Base-by-base conservation (phyloP, 2,113 vertebrate species). In the Melanocharis versteri region DNA sequence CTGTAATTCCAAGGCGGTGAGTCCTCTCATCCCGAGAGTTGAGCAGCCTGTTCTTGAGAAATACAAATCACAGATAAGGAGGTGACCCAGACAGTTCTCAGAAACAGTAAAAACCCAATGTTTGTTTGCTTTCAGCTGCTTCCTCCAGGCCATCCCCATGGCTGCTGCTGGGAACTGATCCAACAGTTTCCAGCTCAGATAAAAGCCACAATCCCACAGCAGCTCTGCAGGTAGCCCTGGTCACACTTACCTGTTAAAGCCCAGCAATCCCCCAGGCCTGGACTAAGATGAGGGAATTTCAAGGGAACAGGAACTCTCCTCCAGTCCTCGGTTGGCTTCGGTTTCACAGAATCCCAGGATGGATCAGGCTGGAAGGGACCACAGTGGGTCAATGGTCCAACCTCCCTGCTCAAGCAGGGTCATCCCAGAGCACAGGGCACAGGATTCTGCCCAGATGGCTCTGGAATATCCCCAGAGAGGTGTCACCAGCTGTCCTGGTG, bases 21-120 rank as follows among this genome's bases (percentile, higher is more conserved):
- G 69, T 85, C 75, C 48, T 82, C 57, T 79, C 62, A 40, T 28
- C 27, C 48, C 8, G 7, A 60, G 3, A 61, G 22, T 0, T 26
- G 66, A 93, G 71, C 70, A 76, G 66, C 50, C 54, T 62, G 5
- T 69, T 88, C 27, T 23, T 13, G 15, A 64, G 84, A 85, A 56
- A 45, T 6, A 83, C 64, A 94, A 97, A 90, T 92, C 54, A 86
- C 47, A 85, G 84, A 94, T 80, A 96, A 95, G 83, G n/a, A 93
- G 79, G 23, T 45, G 42, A 90, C 66, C 54, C 61, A 71, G 82
- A 57, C 79, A 83, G 58, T 68, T 75, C 66, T 65, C 33, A 37
- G 66, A 83, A 90, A 64, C 19, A 65, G 17, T 33, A 73, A 51
- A 92, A 78, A 7, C 11, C 21, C 31, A 33, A 2, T 5, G 53